Base-by-base conservation (phyloP, 2,888 invertebrate genomes). In the Tortricodes alternella region DNA sequence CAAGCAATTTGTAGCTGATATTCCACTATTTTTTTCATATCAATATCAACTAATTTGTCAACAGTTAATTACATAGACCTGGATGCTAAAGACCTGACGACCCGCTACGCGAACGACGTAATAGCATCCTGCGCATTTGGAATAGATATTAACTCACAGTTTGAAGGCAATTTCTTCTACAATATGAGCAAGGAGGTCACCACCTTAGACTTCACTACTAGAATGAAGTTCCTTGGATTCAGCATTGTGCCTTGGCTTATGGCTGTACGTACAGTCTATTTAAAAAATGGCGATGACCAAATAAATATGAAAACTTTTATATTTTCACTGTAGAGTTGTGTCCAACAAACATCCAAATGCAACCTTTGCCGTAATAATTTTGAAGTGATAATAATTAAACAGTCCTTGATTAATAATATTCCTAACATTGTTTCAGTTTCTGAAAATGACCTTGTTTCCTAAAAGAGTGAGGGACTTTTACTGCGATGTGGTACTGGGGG, bases 91-190 rank as follows among this genome's bases (percentile, higher is more conserved):
- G 80, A 83, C 56, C 53, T 67, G 0, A 78, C 74, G 37, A 75
- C 78, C 9, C 64, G 82, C 55, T 81, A 70, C 53, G 65, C 82
- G 1, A 83, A 78, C 53, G 85, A 88, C 58, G 80, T 85, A 0
- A 85, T 89, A 43, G 87, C 85, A 1, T 76, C 78, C 0, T 66
- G 74, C 2, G 83, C 80, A 3, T 85, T 83, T 59, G 86, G 86
- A 0, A 57, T 84, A 1, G 71, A 83, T 61, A 82, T 89, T 11
- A 82, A 92, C 62, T 92, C 92, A 0, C 71, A 91, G 34, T 69
- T 70, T 43, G 74, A 92, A 0, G 68, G 89, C 0, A 91, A 92
- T 62, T 76, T 82, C 29, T 92, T 92, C 63, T 92, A 86, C 62
- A 27, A 64, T 32, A 83, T 80, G 78, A 91, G 89, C 13, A 85